phyloP scores from a whole-genome alignment of 1,140 invertebrate species.

The Ceratitis capitata region DNA sequence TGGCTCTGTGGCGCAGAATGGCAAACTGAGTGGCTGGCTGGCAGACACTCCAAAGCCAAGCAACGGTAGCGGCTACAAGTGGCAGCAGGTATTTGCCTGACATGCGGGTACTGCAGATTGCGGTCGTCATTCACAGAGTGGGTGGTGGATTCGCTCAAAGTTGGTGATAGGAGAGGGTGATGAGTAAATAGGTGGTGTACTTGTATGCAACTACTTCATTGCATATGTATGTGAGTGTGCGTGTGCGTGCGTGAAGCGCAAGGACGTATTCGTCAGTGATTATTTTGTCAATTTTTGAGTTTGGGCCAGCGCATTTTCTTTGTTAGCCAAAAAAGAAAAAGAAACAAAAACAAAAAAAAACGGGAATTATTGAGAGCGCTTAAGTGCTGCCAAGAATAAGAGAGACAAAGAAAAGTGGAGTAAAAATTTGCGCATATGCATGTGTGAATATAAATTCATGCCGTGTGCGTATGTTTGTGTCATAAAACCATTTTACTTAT shows the following conservation, averaged over 20 bases:
- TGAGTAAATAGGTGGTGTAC: not conserved
- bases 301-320: not conserved
- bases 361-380: not conserved
- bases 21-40: not conserved
- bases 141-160: no score
- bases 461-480: not conserved
- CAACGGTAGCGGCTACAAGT: slow-evolving; percentile 22
- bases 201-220: not conserved
- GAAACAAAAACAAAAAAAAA: not conserved
- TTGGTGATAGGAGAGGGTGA: no score
- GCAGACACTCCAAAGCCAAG: not conserved
- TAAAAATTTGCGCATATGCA: not conserved
- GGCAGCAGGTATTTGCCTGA: not conserved
- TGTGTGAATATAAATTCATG: not conserved
- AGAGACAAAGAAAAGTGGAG: slow-evolving; percentile 3
- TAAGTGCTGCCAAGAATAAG: not conserved
- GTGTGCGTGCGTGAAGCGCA: no score
- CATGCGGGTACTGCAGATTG: not conserved
- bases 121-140: not conserved
- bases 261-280: not conserved
- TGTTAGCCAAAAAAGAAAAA: not conserved
- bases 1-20: no score
- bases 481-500: not conserved
- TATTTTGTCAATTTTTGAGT: slow-evolving; percentile 23
- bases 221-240: not conserved